Percentiles rank a stretch among this genome's conserved stretches.
These are phyloP conservation scores for Charina bottae DNA, from an alignment of 2,113 vertebrate genomes.

Conservation along the genomic window DNA sequence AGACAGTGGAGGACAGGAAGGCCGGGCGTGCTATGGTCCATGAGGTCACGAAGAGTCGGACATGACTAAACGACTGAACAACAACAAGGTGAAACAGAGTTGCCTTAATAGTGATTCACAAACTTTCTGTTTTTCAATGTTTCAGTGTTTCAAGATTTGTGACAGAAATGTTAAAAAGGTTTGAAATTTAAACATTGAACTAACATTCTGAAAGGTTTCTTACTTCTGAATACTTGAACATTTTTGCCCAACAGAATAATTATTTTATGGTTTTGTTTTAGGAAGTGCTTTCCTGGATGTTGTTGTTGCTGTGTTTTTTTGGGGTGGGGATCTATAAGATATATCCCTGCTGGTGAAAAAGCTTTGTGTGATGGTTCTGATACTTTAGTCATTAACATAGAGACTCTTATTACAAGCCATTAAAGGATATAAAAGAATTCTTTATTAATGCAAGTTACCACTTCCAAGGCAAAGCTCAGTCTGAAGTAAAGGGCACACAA, in stretches of 20 bases:
- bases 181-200: neutral
- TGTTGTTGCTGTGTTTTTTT: too few species aligned
- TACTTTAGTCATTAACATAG: too few species aligned
- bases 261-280: neutral
- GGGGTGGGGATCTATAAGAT: neutral
- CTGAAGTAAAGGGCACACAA: too few species aligned
- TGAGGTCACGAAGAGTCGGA: too few species aligned
- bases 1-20: too few species aligned
- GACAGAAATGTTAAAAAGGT: neutral
- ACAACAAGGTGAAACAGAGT: neutral
- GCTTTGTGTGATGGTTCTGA: too few species aligned
- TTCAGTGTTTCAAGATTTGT: neutral
- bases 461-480: too few species aligned
- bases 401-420: too few species aligned
- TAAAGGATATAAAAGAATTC: too few species aligned
- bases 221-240: neutral
- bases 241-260: neutral
- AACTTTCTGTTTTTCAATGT: neutral
- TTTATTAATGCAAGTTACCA: too few species aligned
- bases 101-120: neutral
- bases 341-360: neutral
- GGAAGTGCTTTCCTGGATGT: neutral
- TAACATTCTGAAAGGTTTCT: neutral
- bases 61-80: too few species aligned
- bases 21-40: too few species aligned